phyloP scores from a whole-genome alignment of 2,888 invertebrate species.

The Dendrolimus pini region DNA sequence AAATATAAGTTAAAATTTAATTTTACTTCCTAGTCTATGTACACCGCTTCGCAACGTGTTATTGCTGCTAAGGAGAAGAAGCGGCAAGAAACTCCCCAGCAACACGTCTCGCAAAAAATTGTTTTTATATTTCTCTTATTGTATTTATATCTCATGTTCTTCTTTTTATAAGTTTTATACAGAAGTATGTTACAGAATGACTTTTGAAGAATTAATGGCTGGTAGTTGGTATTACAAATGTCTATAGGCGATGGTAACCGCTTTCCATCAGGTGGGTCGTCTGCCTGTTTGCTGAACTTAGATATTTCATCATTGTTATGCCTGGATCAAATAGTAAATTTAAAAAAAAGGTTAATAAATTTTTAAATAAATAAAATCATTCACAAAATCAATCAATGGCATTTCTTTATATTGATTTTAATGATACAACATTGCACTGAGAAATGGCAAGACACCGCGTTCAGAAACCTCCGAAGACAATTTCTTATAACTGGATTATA shows the following conservation, averaged over 20 bases:
- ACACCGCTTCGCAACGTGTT: too few species aligned
- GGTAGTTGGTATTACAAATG: background rate
- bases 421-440: background rate
- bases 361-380: background rate
- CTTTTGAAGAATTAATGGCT: too few species aligned
- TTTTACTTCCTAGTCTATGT: too few species aligned
- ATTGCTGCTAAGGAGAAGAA: too few species aligned
- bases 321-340: background rate
- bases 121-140: too few species aligned
- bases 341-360: background rate
- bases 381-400: background rate
- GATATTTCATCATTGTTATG: background rate
- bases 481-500: conserved; percentile 56
- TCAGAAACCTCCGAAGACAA: conserved; percentile 10
- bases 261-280: background rate
- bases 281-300: background rate
- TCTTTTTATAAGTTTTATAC: too few species aligned
- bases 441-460: background rate
- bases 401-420: background rate
- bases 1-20: too few species aligned
- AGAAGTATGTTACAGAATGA: too few species aligned
- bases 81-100: too few species aligned
- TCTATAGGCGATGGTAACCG: background rate
- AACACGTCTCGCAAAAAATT: too few species aligned
- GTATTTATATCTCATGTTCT: too few species aligned